A percentile compares a stretch with the other conserved stretches of the same genome.
Conservation (phyloP, 2,113 vertebrate genomes). For the Pseudorhombus dupliciocellatus region DNA sequence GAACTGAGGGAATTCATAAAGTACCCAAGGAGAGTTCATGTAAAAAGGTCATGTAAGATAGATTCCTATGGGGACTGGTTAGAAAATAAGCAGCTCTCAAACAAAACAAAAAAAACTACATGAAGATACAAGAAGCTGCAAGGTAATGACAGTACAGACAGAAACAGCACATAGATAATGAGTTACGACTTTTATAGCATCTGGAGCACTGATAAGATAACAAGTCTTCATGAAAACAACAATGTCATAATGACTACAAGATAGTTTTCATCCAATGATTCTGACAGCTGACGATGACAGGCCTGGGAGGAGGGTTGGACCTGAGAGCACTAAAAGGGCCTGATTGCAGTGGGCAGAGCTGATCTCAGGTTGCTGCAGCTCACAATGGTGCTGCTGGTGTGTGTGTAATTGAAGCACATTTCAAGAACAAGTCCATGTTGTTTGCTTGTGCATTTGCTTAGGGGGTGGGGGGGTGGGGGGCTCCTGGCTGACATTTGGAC, state of each 20-base stretch:
- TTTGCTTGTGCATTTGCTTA: slow-evolving; percentile 7
- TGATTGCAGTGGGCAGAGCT: slow-evolving; percentile 32
- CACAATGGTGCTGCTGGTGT: background rate
- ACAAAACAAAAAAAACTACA: background rate
- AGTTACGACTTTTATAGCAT: slow-evolving; percentile 13
- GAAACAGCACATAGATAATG: slow-evolving; percentile 1
- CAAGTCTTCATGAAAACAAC: slow-evolving; percentile 35
- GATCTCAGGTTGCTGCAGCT: slow-evolving; percentile 18
- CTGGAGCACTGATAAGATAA: slow-evolving; percentile 4
- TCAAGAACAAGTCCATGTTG: too few relatives aligned
- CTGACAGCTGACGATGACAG: slow-evolving; percentile 18
- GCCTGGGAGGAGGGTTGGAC: slow-evolving; percentile 19
- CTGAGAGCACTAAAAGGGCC: slow-evolving; percentile 24
- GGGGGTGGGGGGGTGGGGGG: slow-evolving; percentile 19
- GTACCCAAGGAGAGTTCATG: slow-evolving; percentile 1
- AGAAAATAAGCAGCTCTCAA: background rate
- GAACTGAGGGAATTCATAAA: slow-evolving; percentile 26
- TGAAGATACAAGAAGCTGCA: background rate
- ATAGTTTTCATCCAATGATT: slow-evolving; percentile 15
- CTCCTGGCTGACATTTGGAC: slow-evolving; percentile 42
- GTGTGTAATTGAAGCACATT: slow-evolving; percentile 35
- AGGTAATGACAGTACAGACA: slow-evolving; percentile 12
- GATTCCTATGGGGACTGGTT: slow-evolving; percentile 14
- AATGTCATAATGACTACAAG: slow-evolving; percentile 17
- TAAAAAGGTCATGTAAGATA: background rate